Base-by-base conservation (phyloP, 2,797 vertebrate genomes). In the Gadopsis marmoratus region DNA sequence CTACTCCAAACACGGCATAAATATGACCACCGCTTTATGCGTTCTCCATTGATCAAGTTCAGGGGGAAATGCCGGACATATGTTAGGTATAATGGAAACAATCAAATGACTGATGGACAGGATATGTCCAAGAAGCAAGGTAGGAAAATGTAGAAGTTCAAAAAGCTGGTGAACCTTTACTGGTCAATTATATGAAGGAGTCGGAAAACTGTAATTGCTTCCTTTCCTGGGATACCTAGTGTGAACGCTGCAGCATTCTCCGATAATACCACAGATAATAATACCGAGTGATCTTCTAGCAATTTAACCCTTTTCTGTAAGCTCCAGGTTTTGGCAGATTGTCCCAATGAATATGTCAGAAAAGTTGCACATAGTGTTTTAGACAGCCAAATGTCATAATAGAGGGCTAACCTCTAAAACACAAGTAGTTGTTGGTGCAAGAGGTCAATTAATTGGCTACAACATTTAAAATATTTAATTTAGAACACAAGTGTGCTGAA, bases 41-140 rank as follows among this genome's bases (percentile, higher is more conserved):
- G 74, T 80, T 80, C 33, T 43, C 78, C 86, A 88, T 85, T 90
- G 90, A 91, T 93, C 89, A 89, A 58, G 82, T 76, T 87, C 84
- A 72, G 82, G 73, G 71, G 89, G 82, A 92, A 92, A 92, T 90
- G 76, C 76, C 85, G 87, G 90, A 90, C 86, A 85, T 89, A 90
- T 92, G 87, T 89, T 83, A 67, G 70, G 78, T 81, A 85, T 83
- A 87, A 86, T 89, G 74, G 79, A 86, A 84, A 82, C 78, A 78
- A 89, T 87, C 65, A 79, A 70, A 85, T 82, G 72, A 80, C 56
- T 86, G 86, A 91, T 86, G 79, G 83, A 75, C 67, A 87, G 76
- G 82, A 88, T 87, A 79, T 78, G 64, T 79, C 56, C 61, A 23
- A 78, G 58, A 41, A 74, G 62, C 29, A 31, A 41, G n/a, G 41